These are phyloP conservation scores for Lepilemur septentrionalis DNA, from an alignment of 2,797 vertebrate genomes.

Conservation along the genomic window DNA sequence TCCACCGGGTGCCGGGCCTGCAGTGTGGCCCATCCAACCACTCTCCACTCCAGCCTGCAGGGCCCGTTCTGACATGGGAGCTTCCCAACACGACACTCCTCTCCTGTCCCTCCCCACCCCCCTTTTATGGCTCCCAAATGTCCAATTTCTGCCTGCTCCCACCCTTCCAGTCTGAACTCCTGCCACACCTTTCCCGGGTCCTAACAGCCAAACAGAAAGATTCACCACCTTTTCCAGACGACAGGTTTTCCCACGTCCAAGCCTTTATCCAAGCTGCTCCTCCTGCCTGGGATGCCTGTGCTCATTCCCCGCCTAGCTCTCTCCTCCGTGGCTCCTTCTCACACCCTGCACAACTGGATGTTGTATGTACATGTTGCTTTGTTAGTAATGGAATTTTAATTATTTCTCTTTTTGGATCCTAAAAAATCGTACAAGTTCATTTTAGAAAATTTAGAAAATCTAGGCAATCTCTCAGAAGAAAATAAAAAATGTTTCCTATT, in stretches of 20 bases:
- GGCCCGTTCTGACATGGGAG: background rate
- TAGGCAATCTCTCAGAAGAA: background rate
- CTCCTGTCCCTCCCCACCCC: rapidly evolving
- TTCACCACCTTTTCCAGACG: background rate
- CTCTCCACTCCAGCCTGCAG: background rate
- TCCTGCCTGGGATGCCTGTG: background rate
- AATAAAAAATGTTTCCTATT: background rate
- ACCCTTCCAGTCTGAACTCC: background rate
- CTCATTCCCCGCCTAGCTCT: background rate
- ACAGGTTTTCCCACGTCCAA: rapidly evolving
- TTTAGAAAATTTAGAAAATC: constrained; percentile 37
- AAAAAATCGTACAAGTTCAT: background rate
- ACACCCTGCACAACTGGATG: rapidly evolving
- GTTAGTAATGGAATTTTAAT: background rate
- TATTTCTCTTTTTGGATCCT: background rate
- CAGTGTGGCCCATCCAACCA: no score
- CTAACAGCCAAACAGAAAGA: background rate
- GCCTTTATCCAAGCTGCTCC: background rate
- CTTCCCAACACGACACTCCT: background rate
- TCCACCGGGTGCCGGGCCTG: background rate
- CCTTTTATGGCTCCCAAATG: background rate
- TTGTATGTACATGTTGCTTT: background rate
- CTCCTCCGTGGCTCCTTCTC: background rate
- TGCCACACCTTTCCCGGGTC: background rate
- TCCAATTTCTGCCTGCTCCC: background rate